Conservation (phyloP, 2,888 invertebrate genomes). For the Alentia gelatinosa region DNA sequence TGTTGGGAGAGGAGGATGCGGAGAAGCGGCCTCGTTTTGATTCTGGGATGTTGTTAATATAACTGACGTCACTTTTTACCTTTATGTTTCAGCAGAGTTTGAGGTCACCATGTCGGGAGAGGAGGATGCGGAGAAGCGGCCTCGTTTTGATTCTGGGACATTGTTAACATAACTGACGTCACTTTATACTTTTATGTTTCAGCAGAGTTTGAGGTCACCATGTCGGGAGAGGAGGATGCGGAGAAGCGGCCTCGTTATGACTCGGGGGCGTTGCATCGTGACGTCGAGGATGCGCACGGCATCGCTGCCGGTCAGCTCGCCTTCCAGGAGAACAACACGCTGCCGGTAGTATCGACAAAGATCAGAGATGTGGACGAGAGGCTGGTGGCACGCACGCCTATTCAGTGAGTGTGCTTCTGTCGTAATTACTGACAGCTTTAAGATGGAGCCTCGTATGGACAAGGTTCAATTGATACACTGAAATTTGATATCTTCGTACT, state of each 20-base stretch:
- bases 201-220: not conserved
- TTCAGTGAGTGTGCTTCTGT: not conserved
- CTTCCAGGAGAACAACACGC: not conserved
- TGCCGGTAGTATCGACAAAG: not conserved
- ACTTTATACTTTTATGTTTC: no score
- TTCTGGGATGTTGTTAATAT: not conserved
- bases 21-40: not conserved
- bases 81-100: no score
- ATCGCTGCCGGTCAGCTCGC: not conserved
- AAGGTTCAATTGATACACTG: no score
- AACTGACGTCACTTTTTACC: no score
- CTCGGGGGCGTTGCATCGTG: not conserved
- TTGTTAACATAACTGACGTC: no score
- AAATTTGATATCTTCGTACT: no score
- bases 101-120: not conserved
- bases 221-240: not conserved
- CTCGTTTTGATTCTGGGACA: not conserved
- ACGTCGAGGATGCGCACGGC: not conserved
- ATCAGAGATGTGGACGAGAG: constrained; percentile 24
- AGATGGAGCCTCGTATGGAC: no score
- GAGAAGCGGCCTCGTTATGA: not conserved
- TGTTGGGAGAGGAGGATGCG: no score
- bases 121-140: not conserved
- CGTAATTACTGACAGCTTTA: no score
- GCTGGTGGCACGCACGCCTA: not conserved